Conservation (phyloP, 1,140 invertebrate species). For the Andrena cerasifolii region DNA sequence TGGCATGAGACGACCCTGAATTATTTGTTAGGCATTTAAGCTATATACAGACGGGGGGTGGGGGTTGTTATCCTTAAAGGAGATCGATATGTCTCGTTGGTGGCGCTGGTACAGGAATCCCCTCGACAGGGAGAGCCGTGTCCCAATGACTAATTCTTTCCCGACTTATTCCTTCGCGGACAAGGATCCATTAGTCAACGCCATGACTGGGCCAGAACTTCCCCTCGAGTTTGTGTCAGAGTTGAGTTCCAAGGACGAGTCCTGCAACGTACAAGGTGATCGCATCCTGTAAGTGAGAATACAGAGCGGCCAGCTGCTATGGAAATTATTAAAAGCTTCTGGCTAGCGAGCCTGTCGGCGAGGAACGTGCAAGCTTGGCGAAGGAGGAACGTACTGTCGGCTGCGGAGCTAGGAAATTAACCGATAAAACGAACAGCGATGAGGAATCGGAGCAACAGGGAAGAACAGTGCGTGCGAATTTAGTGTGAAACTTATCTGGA, state of each 20-base stretch:
- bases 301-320: neutral
- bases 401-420: too few species aligned
- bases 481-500: too few species aligned
- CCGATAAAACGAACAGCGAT: too few species aligned
- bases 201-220: conserved; percentile 71
- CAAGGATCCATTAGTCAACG: conserved; percentile 78
- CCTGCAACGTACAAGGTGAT: conserved; percentile 66
- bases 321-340: conserved; percentile 8
- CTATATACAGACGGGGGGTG: conserved; percentile 78
- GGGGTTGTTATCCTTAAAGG: conserved; percentile 69
- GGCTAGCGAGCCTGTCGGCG: too few species aligned
- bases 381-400: too few species aligned
- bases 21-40: conserved; percentile 78
- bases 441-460: too few species aligned
- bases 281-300: neutral
- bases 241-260: conserved; percentile 75
- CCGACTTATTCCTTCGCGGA: conserved; percentile 77
- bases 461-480: too few species aligned
- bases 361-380: too few species aligned
- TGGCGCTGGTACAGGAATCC: conserved; percentile 72
- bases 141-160: conserved; percentile 66
- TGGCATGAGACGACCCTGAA: conserved; percentile 73
- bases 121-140: conserved; percentile 69
- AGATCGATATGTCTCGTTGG: conserved; percentile 80
- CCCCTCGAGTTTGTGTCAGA: conserved; percentile 70